These are phyloP conservation scores for Aphidius ervi DNA, from an alignment of 1,140 invertebrate species.

Conservation along the genomic window DNA sequence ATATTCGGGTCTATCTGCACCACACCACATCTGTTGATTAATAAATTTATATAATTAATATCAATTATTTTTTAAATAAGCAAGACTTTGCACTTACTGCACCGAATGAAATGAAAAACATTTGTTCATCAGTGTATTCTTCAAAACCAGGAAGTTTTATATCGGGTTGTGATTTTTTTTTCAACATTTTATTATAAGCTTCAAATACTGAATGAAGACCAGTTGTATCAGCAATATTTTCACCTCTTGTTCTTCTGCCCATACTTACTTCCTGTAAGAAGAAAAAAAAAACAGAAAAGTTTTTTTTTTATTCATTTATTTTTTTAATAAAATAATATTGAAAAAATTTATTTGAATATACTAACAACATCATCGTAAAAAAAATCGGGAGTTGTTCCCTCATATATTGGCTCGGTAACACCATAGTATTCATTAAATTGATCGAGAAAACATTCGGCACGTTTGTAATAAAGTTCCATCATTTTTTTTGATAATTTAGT, in stretches of 20 bases:
- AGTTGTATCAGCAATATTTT: conserved; percentile 54
- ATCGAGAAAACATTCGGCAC: conserved; percentile 19
- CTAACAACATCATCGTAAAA: not conserved
- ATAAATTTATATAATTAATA: conserved; percentile 4
- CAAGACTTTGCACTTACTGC: conserved; percentile 39
- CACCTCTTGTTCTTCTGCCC: conserved; percentile 7
- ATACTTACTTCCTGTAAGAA: not conserved
- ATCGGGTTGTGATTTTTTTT: conserved; percentile 13
- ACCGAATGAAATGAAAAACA: conserved; percentile 53
- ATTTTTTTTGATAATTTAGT: conserved; percentile 12
- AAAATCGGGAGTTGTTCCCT: conserved; percentile 1
- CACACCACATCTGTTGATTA: conserved; percentile 39
- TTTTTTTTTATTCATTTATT: not conserved
- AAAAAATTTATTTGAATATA: not conserved
- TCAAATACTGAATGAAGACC: conserved; percentile 36
- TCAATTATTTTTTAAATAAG: not conserved
- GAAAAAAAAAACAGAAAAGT: not conserved
- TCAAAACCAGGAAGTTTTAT: conserved; percentile 46
- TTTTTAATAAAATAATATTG: too few species aligned
- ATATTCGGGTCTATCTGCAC: conserved; percentile 48
- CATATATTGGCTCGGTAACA: conserved; percentile 1
- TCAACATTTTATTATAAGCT: conserved; percentile 25
- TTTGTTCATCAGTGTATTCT: conserved; percentile 43
- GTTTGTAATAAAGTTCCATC: conserved; percentile 13
- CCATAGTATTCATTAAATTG: conserved; percentile 19